Conservation (phyloP, 2,888 invertebrate species). For the Pocota personata region DNA sequence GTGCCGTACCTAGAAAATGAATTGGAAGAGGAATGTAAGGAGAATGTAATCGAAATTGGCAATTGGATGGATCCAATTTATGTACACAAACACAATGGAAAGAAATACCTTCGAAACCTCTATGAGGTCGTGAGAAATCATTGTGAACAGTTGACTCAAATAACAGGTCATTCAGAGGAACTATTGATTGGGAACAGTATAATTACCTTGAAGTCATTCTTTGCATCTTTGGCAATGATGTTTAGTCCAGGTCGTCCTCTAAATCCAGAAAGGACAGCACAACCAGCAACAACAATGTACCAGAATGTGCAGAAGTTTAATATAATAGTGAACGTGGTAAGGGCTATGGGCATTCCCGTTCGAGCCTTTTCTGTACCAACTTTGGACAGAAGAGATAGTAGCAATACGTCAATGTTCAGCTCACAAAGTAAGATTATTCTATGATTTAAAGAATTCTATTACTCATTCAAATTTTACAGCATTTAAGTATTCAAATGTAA, state of each 20-base stretch:
- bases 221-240: slow-evolving; percentile 76
- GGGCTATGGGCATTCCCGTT: slow-evolving; percentile 87
- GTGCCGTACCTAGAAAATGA: slow-evolving; percentile 85
- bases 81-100: slow-evolving; percentile 86
- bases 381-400: slow-evolving; percentile 76
- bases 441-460: neutral
- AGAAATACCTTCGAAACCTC: slow-evolving; percentile 85
- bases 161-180: slow-evolving; percentile 83
- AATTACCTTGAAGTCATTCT: slow-evolving; percentile 87
- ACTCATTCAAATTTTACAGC: slow-evolving; percentile 76
- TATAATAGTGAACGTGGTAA: slow-evolving; percentile 82
- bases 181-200: slow-evolving; percentile 90
- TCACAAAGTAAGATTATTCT: slow-evolving; percentile 76
- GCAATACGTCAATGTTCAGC: slow-evolving; percentile 77
- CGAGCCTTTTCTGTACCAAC: slow-evolving; percentile 76
- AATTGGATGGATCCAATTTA: slow-evolving; percentile 85
- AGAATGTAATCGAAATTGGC: slow-evolving; percentile 78
- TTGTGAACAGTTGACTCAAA: slow-evolving; percentile 78
- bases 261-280: slow-evolving; percentile 80
- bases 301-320: slow-evolving; percentile 77
- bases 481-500: slow-evolving; percentile 85
- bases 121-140: slow-evolving; percentile 80
- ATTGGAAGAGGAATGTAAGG: slow-evolving; percentile 80
- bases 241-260: slow-evolving; percentile 84
- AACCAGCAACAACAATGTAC: neutral